Percentiles rank a stretch among this genome's conserved stretches.
Evolutionary conservation across 1,140 invertebrate genomes (phyloP).

Genomic region (Nephila pilipes): DNA sequence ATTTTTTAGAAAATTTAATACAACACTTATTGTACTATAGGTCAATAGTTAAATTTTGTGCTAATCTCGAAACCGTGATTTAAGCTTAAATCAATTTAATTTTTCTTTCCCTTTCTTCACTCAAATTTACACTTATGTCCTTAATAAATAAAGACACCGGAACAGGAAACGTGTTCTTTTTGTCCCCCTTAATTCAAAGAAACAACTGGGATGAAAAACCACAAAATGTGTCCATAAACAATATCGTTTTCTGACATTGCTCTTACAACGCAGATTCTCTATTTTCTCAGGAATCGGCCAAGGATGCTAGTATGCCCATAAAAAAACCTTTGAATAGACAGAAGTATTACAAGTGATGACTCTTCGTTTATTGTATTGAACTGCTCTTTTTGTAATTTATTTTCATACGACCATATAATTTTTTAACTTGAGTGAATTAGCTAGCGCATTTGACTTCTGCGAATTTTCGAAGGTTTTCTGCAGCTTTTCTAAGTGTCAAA

Average conservation of each 20-base stretch:
- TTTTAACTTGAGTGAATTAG: not conserved
- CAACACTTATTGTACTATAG: too few relatives aligned
- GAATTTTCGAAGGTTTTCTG: not conserved
- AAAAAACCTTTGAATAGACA: not conserved
- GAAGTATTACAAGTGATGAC: not conserved
- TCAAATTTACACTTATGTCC: not conserved
- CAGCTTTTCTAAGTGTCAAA: not conserved
- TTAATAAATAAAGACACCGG: not conserved
- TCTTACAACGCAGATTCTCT: not conserved
- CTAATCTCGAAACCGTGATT: not conserved
- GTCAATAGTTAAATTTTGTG: too few relatives aligned
- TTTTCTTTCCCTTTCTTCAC: not conserved
- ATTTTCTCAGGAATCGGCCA: slow-evolving; percentile 16
- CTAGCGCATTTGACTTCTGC: not conserved
- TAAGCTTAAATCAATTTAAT: not conserved
- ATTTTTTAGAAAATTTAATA: too few relatives aligned
- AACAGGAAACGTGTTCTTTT: not conserved
- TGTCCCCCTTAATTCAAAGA: not conserved
- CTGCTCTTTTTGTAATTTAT: not conserved
- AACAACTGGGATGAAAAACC: slow-evolving; percentile 23
- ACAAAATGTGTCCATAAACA: slow-evolving; percentile 26
- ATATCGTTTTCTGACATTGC: not conserved
- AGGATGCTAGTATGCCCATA: not conserved
- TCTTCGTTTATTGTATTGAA: not conserved
- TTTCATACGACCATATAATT: not conserved